Percentiles rank a stretch among this genome's conserved stretches.
phyloP scores from a whole-genome alignment of 2,113 vertebrate genomes.

The Melanotaenia duboulayi region DNA sequence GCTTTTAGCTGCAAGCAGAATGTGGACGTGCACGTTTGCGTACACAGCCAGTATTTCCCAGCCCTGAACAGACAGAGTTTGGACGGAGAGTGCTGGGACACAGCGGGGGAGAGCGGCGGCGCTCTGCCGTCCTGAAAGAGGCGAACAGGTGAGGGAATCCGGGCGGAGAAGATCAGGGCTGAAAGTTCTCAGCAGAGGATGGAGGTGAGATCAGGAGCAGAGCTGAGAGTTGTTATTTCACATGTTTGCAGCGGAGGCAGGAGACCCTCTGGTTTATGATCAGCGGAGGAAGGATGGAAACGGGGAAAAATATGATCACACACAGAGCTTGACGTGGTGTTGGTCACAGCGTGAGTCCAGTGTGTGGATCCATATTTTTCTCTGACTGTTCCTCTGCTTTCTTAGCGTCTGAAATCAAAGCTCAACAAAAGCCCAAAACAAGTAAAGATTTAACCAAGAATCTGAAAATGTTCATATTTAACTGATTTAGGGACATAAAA shows the following conservation, averaged over 20 bases:
- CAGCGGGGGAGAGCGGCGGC: background rate
- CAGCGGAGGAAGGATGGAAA: slow-evolving; percentile 24
- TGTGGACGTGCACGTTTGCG: too few species aligned
- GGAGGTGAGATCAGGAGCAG: slow-evolving; percentile 52
- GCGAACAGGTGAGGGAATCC: slow-evolving; percentile 30
- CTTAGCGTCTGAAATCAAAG: slow-evolving; percentile 44
- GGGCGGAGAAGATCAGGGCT: slow-evolving; percentile 42
- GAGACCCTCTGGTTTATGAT: slow-evolving; percentile 13
- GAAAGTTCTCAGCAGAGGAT: slow-evolving; percentile 44
- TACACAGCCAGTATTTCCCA: too few species aligned
- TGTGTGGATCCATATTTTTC: slow-evolving; percentile 59
- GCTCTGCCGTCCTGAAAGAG: slow-evolving; percentile 11
- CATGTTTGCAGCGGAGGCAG: slow-evolving; percentile 3
- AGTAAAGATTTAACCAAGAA: background rate
- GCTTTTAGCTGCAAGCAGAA: too few species aligned
- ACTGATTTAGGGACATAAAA: too few species aligned
- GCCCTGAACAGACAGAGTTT: slow-evolving; percentile 28
- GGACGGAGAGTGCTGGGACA: slow-evolving; percentile 22
- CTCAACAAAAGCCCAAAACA: background rate
- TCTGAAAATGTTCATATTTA: too few species aligned
- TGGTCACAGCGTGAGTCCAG: slow-evolving; percentile 4
- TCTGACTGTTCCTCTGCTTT: slow-evolving; percentile 23
- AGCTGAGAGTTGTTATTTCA: slow-evolving; percentile 40
- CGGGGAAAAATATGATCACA: slow-evolving; percentile 51
- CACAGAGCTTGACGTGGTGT: background rate